Evolutionary conservation across 2,113 vertebrate species (phyloP).

Genomic region (Megaceryle maxima): DNA sequence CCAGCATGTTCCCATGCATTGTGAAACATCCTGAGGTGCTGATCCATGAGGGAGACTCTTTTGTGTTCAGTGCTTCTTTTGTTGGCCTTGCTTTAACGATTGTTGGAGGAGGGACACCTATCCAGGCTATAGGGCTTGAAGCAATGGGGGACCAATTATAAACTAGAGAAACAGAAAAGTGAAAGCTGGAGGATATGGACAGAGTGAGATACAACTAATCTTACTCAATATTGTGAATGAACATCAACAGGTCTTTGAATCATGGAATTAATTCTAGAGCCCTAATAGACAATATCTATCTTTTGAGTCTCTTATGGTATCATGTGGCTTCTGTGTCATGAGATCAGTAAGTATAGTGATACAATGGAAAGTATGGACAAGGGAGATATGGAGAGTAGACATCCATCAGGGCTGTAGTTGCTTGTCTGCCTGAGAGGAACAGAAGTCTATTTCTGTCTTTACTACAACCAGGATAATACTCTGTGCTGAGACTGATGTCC

Average conservation of each 20-base stretch:
- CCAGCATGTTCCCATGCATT: neutral
- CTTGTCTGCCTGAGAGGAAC: neutral
- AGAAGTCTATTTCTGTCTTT: neutral
- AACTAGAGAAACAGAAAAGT: neutral
- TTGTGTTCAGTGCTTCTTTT: neutral
- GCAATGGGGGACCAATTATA: neutral
- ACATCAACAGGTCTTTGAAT: neutral
- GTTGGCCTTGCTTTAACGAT: neutral
- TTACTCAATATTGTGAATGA: neutral
- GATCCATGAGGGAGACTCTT: neutral
- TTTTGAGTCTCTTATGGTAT: neutral
- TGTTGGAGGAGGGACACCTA: neutral
- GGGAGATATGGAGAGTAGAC: neutral
- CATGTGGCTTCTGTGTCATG: neutral
- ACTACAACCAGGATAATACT: neutral
- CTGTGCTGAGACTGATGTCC: neutral
- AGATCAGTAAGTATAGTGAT: neutral
- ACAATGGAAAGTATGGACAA: neutral
- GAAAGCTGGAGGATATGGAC: neutral
- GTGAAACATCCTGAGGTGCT: neutral
- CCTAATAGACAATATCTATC: neutral
- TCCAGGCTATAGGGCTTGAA: neutral
- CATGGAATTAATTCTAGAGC: neutral
- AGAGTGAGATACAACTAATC: neutral
- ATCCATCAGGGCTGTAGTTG: neutral